A percentile compares a stretch with the other conserved stretches of the same genome.
Conservation (phyloP, 2,113 vertebrate species). For the Callaeas wilsoni region DNA sequence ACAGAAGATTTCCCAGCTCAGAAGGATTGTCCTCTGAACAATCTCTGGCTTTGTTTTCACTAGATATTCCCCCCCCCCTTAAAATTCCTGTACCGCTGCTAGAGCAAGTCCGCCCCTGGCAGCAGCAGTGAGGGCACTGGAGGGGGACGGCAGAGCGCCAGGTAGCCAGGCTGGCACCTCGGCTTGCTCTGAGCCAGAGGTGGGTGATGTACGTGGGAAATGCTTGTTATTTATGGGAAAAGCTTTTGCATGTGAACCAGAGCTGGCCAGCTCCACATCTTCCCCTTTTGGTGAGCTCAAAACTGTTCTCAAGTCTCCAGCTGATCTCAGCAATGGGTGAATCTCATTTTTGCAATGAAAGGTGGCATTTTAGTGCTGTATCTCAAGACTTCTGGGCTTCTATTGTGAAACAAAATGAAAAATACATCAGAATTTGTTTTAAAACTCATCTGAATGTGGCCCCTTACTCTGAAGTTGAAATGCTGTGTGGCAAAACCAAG, state of each 20-base stretch:
- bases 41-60: constrained; percentile 11
- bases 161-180: neutral
- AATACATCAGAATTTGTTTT: neutral
- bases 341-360: neutral
- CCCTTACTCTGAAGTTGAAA: neutral
- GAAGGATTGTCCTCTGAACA: constrained; percentile 17
- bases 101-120: neutral
- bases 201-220: neutral
- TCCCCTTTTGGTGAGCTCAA: neutral
- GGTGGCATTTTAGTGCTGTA: neutral
- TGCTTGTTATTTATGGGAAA: neutral
- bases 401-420: neutral
- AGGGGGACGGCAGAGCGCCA: neutral
- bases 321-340: neutral
- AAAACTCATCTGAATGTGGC: accelerated
- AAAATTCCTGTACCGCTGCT: neutral
- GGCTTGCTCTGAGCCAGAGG: neutral
- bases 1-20: constrained; percentile 32
- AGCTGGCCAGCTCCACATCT: neutral
- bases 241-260: neutral
- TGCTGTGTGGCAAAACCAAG: neutral
- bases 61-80: neutral
- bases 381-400: neutral
- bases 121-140: neutral
- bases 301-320: neutral